These are phyloP conservation scores for Delphinus delphis DNA, from an alignment of 2,113 vertebrate genomes.

Conservation along the genomic window DNA sequence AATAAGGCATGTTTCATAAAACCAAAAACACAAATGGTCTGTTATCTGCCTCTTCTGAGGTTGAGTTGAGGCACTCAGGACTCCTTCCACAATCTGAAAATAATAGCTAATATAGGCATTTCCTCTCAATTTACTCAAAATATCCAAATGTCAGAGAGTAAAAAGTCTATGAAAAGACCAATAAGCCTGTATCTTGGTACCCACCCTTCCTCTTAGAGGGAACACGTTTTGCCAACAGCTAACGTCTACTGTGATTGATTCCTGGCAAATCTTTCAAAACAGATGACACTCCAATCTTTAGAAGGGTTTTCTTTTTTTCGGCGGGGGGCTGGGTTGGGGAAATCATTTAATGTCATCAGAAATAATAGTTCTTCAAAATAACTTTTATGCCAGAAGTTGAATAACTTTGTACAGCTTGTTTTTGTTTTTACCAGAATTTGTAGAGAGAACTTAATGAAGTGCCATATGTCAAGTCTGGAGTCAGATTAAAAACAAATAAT, in stretches of 20 bases:
- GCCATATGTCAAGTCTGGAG: conserved; percentile 80
- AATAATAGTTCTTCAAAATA: conserved; percentile 61
- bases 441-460: conserved; percentile 77
- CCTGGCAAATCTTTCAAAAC: neutral
- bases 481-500: conserved; percentile 84
- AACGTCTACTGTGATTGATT: neutral
- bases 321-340: too few relatives aligned
- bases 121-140: neutral
- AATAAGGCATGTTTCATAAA: neutral
- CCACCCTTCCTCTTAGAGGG: neutral
- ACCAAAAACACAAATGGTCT: neutral
- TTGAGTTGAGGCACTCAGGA: neutral
- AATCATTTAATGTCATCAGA: conserved; percentile 52
- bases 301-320: neutral
- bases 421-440: conserved; percentile 77
- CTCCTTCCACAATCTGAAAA: neutral
- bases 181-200: neutral
- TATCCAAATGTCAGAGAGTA: neutral
- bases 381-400: conserved; percentile 71
- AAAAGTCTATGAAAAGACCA: neutral
- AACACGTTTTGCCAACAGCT: neutral
- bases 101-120: neutral
- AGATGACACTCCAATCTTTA: neutral
- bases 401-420: conserved; percentile 64
- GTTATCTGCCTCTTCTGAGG: neutral